Evolutionary conservation across 2,797 vertebrate genomes (phyloP), one percentile per base, ranked within the genome.

Genomic region (Myotis findleyi): DNA sequence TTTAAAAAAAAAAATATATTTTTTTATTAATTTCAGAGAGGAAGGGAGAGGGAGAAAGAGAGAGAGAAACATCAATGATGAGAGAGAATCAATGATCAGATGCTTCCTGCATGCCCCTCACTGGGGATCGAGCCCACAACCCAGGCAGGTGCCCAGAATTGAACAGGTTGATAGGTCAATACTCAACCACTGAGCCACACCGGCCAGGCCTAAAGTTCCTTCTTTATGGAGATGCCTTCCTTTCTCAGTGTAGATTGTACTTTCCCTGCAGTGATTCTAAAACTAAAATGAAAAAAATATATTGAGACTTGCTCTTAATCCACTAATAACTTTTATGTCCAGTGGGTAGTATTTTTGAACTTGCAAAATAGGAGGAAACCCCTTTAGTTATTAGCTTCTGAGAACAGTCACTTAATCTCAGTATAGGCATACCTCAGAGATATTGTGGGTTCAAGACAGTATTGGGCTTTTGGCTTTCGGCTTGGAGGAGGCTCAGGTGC

Each of bases 341-440:
- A 75, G 14, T 53, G 36, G 36, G 41, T 23, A 96, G 30, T 66
- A 79, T 53, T 96, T 87, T 92, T 64, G 76, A 93, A 76, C 59
- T 69, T 77, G 76, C 27, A 87, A 94, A 96, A 92, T 11, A 91
- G 41, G 16, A 71, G 87, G 33, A 87, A 95, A 93, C 6, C 25
- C 71, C 82, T 95, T 89, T 82, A 84, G 62, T 69, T 89, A 84
- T 66, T 51, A 73, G 41, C 59, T 91, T 97, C 59, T 87, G 36
- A 91, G 51, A 89, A 81, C 2, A 87, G 53, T 86, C 41, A 73
- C 51, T 83, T 88, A 77, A 92, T 33, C 41, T 94, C 75, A 87
- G 41, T 55, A 62, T 2, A 33, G 17, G 41, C 41, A 33, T 20
- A 33, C 41, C 80, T 49, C 20, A 18, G 41, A 49, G 59, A 66